phyloP scores from a whole-genome alignment of 1,140 invertebrate species.

The Homalodisca vitripennis region DNA sequence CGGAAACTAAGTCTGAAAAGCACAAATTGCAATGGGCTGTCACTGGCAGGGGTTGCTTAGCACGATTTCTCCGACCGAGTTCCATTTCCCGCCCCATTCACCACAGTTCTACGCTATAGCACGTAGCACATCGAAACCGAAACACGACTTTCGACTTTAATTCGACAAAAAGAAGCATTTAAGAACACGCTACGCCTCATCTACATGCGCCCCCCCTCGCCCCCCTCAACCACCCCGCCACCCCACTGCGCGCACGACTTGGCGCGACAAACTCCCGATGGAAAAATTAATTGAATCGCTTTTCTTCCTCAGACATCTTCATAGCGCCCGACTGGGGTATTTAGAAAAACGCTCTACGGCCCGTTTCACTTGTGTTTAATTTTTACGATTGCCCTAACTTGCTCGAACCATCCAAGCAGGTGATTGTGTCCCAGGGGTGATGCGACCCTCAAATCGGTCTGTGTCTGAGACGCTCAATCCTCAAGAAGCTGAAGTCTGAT shows the following conservation, averaged over 20 bases:
- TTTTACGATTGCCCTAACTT: conserved; percentile 14
- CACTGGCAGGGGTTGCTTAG: background rate
- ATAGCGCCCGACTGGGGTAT: conserved; percentile 21
- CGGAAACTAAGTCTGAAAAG: too few species aligned
- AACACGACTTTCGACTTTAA: conserved; percentile 29
- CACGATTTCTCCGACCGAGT: background rate
- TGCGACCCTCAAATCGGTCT: too few species aligned
- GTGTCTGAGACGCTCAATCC: too few species aligned
- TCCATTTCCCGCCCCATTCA: background rate
- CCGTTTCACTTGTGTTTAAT: conserved; percentile 30
- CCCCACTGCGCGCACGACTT: conserved; percentile 5
- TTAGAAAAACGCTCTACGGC: conserved; percentile 20
- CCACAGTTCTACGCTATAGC: background rate
- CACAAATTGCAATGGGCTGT: too few species aligned
- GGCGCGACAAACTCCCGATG: conserved; percentile 22
- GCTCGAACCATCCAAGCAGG: conserved; percentile 9
- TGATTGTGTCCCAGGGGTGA: conserved; percentile 14
- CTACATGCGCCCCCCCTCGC: conserved; percentile 10
- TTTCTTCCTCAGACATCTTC: conserved; percentile 29
- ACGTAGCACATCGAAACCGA: background rate
- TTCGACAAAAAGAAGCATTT: conserved; percentile 29
- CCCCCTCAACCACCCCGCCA: too few species aligned
- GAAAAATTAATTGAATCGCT: conserved; percentile 32
- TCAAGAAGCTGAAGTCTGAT: too few species aligned
- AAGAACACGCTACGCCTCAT: conserved; percentile 28